These are phyloP conservation scores for Agrochola macilenta DNA, from an alignment of 2,888 invertebrate genomes.

Conservation along the genomic window DNA sequence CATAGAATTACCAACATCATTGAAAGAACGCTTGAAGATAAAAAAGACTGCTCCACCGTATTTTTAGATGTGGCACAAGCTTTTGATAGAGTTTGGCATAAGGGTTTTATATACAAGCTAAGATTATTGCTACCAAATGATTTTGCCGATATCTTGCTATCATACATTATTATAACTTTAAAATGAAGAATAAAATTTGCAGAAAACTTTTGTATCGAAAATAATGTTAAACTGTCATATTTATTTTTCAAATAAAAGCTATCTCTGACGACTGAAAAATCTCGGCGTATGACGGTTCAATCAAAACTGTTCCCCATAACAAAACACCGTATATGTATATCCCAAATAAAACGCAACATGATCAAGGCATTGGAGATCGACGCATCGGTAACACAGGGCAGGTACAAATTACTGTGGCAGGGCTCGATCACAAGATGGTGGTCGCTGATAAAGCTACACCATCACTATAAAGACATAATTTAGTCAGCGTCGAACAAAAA, in stretches of 20 bases:
- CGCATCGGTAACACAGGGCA: slow-evolving; percentile 81
- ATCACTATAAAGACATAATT: slow-evolving; percentile 90
- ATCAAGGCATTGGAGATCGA: slow-evolving; percentile 74
- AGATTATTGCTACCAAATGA: too few relatives aligned
- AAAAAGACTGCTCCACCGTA: too few relatives aligned
- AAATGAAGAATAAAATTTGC: neutral
- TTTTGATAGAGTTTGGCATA: too few relatives aligned
- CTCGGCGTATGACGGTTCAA: neutral
- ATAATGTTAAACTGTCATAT: neutral
- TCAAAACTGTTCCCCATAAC: slow-evolving; percentile 1
- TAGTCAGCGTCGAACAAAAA: slow-evolving; percentile 87
- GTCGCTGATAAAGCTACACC: slow-evolving; percentile 81
- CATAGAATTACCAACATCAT: too few relatives aligned
- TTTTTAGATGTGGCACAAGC: too few relatives aligned
- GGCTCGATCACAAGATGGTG: slow-evolving; percentile 87
- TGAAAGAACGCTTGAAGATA: too few relatives aligned
- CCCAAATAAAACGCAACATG: slow-evolving; percentile 56
- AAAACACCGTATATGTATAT: slow-evolving; percentile 48
- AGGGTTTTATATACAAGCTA: too few relatives aligned
- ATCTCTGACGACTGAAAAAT: neutral
- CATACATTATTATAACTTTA: too few relatives aligned
- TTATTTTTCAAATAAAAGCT: neutral
- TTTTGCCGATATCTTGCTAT: too few relatives aligned
- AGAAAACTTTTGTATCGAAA: neutral
- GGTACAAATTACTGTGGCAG: slow-evolving; percentile 87